Evolutionary conservation across 2,113 vertebrate species (phyloP).

Genomic region (Polyodon spathula): DNA sequence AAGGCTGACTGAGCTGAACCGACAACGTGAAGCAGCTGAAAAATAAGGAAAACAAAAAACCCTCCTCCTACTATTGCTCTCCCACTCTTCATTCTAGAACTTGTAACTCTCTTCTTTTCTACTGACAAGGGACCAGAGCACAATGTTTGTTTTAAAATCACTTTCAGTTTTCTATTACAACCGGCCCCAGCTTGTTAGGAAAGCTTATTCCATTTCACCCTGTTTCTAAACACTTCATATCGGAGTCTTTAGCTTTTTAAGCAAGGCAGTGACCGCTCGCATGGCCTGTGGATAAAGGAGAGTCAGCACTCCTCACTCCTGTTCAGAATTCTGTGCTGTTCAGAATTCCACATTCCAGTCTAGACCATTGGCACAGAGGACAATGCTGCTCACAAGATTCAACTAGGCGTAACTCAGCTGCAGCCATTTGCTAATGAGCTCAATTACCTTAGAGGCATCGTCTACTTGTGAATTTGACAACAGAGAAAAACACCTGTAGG

Average conservation of each 20-base stretch:
- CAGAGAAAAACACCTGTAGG: background rate
- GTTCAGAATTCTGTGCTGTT: background rate
- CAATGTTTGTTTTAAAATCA: background rate
- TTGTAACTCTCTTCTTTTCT: no score
- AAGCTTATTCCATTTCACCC: no score
- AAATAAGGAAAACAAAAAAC: background rate
- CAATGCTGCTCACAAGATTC: slow-evolving; percentile 1
- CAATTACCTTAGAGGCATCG: slow-evolving; percentile 15
- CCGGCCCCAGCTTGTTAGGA: no score
- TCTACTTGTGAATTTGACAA: background rate
- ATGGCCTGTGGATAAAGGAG: no score
- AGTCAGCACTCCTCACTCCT: no score
- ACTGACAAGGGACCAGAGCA: background rate
- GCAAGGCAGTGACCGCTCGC: background rate
- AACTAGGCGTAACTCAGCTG: slow-evolving; percentile 8
- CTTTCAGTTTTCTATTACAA: background rate
- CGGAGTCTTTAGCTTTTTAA: no score
- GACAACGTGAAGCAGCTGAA: background rate
- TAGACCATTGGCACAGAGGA: background rate
- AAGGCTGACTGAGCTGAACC: no score
- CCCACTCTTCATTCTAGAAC: no score
- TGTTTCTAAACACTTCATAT: no score
- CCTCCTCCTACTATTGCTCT: no score
- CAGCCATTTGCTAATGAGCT: slow-evolving; percentile 15
- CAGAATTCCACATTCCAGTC: background rate